phyloP scores from a whole-genome alignment of 2,888 invertebrate species.

The Serrognathus titanus region DNA sequence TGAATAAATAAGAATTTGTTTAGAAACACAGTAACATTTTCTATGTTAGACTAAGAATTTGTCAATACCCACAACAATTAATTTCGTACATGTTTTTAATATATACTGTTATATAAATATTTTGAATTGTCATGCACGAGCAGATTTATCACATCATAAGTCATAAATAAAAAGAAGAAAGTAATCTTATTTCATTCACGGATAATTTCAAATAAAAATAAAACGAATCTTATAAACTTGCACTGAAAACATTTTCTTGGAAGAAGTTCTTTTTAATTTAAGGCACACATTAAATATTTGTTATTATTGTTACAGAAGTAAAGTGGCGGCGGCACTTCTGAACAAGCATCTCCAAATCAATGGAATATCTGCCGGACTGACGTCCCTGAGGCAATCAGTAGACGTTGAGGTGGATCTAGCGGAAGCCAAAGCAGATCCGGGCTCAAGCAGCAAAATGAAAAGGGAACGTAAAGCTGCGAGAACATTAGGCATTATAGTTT shows the following conservation, averaged over 20 bases:
- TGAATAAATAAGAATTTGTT: too few species aligned
- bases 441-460: conserved; percentile 80
- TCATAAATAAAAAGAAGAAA: too few species aligned
- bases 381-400: conserved; percentile 51
- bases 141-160: too few species aligned
- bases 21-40: too few species aligned
- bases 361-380: conserved; percentile 70
- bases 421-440: conserved; percentile 49
- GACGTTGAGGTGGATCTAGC: conserved; percentile 34
- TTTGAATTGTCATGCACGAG: too few species aligned
- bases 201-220: not conserved
- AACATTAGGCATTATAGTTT: conserved; percentile 94
- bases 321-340: conserved; percentile 80
- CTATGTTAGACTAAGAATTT: too few species aligned
- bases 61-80: too few species aligned
- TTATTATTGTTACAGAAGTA: conserved; percentile 62
- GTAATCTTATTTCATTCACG: too few species aligned
- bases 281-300: not conserved
- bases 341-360: conserved; percentile 89
- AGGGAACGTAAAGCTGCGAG: conserved; percentile 87
- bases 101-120: too few species aligned
- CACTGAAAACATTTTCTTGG: not conserved
- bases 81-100: too few species aligned
- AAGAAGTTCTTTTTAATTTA: conserved; percentile 2
- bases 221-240: not conserved